phyloP scores from a whole-genome alignment of 2,888 invertebrate genomes.

The Hypena proboscidalis region DNA sequence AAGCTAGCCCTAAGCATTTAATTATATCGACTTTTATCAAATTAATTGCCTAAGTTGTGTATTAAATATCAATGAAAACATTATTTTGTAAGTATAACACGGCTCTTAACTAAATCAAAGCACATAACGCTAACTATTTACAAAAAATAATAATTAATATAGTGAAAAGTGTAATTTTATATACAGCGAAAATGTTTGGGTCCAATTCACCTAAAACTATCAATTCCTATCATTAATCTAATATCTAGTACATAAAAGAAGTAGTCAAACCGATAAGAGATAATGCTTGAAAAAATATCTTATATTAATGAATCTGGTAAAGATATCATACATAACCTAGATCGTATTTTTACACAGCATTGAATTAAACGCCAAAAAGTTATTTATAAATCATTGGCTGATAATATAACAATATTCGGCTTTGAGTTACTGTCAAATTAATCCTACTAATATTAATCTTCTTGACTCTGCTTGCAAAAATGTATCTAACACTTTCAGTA shows the following conservation, averaged over 20 bases:
- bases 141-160: constrained; percentile 21
- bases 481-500: no score
- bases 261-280: neutral
- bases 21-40: no score
- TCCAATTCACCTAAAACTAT: constrained; percentile 42
- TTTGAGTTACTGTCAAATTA: no score
- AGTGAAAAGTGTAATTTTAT: constrained; percentile 23
- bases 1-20: no score
- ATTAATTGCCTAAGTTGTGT: no score
- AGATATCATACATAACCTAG: neutral
- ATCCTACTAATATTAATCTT: no score
- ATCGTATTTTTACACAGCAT: no score
- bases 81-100: constrained; percentile 3
- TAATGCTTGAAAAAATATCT: neutral
- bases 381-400: no score
- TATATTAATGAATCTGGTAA: neutral
- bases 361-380: no score
- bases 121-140: constrained; percentile 25
- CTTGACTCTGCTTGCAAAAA: no score
- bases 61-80: no score
- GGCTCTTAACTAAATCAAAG: neutral
- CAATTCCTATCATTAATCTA: constrained; percentile 35
- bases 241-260: constrained; percentile 13
- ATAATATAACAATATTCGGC: no score
- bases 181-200: constrained; percentile 41